phyloP scores from a whole-genome alignment of 2,888 invertebrate species.

The Elgonia sp. region DNA sequence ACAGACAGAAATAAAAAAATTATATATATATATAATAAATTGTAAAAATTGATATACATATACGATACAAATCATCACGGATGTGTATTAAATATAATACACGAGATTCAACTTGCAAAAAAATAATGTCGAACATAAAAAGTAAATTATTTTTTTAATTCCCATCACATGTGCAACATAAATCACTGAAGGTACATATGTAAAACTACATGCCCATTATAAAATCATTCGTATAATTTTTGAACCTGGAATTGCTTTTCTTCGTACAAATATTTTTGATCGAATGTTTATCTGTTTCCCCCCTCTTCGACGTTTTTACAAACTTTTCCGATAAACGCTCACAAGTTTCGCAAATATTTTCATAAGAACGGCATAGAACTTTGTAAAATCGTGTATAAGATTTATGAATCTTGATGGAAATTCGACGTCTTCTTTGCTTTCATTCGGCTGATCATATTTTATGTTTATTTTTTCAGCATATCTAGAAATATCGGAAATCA shows the following conservation, averaged over 20 bases:
- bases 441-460: neutral
- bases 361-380: conserved; percentile 44
- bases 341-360: conserved; percentile 62
- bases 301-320: conserved; percentile 20
- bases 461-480: conserved; percentile 16
- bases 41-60: no score
- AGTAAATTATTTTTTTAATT: no score
- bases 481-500: no score
- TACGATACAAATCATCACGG: no score
- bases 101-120: no score
- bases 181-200: no score
- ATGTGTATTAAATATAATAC: no score
- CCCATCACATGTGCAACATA: no score
- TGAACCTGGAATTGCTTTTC: conserved; percentile 2
- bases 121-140: no score
- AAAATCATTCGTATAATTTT: neutral
- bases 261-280: conserved; percentile 27
- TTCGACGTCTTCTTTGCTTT: conserved; percentile 18
- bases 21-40: no score
- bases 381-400: conserved; percentile 42
- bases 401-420: conserved; percentile 56
- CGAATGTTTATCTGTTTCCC: conserved; percentile 45
- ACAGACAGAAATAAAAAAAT: no score
- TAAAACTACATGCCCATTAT: neutral
- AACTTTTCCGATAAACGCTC: conserved; percentile 58